These are phyloP conservation scores for Equus przewalskii DNA, from an alignment of 2,113 vertebrate genomes.

Conservation along the genomic window DNA sequence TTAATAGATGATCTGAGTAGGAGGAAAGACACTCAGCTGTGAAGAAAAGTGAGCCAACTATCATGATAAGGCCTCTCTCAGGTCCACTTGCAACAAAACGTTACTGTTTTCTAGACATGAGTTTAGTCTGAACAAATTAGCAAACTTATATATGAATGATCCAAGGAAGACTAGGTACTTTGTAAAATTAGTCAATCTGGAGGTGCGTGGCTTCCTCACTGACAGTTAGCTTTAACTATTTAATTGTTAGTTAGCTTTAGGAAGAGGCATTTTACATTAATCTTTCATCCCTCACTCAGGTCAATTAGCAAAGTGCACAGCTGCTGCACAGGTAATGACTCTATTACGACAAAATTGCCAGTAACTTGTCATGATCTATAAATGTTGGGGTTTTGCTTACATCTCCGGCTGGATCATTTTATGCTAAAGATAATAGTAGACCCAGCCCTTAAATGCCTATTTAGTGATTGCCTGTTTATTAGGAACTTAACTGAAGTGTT, in stretches of 20 bases:
- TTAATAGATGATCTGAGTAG: background rate
- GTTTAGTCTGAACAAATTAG: background rate
- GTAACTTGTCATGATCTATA: background rate
- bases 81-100: background rate
- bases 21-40: background rate
- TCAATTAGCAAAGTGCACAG: background rate
- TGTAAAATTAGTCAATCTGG: background rate
- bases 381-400: background rate
- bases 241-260: background rate
- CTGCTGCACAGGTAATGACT: background rate
- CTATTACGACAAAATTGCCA: background rate
- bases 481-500: background rate
- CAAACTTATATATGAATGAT: background rate
- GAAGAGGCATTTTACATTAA: background rate
- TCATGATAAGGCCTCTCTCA: rapidly evolving
- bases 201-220: background rate
- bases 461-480: background rate
- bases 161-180: background rate
- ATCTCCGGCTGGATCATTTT: background rate
- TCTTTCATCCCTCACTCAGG: background rate
- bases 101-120: background rate
- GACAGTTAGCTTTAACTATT: background rate
- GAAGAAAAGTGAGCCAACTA: background rate
- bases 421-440: background rate
- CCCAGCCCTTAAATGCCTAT: background rate